Base-by-base conservation (phyloP, 2,113 vertebrate species). In the Notechis scutatus region DNA sequence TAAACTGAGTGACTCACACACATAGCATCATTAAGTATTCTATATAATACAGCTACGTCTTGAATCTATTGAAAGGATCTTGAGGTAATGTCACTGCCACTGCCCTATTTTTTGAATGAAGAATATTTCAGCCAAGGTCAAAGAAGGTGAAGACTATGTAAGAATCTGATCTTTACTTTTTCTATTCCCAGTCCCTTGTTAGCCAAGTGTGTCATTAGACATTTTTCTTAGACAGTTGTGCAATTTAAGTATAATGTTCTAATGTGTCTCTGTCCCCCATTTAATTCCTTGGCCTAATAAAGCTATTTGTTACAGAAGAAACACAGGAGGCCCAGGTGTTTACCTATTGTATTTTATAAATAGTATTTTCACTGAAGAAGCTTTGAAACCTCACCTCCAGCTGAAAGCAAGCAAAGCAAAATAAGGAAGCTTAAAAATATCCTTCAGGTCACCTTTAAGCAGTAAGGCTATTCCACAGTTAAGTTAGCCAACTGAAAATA, bases 401-500 rank as follows among this genome's bases (percentile, higher is more conserved):
- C 5, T 93, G 59, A 91, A 90, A 12, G 14, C 91, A 90, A 15
- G 11, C 91, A 91, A 12, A 47, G 85, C 20, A 4, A 87, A 59
- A n/a, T 26, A 94, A 39, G 34, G 4, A 85, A 95, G 74, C 34
- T 64, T 29, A 90, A 90, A 61, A 87, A 92, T 94, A 87, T 0
- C 24, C 57, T 64, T 39, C 12, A 64, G 34, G 93, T 88, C 14
- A 85, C 85, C 90, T 95, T 93, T 90, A 95, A 91, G 81, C 4
- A 0, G 88, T 14, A 91, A 93, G 11, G 57, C 14, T 94, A 74
- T 59, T 93, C 90, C 93, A 96, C 29, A 89, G 92, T 91, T 92
- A 88, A 12, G 94, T 69, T 59, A 91, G 92, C 93, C 90, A 81
- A 1, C 93, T 90, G 91, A 92, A 94, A 92, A 85, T 64, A 92